Evolutionary conservation across 2,797 vertebrate species (phyloP).

Genomic region (Novumbra hubbsi): DNA sequence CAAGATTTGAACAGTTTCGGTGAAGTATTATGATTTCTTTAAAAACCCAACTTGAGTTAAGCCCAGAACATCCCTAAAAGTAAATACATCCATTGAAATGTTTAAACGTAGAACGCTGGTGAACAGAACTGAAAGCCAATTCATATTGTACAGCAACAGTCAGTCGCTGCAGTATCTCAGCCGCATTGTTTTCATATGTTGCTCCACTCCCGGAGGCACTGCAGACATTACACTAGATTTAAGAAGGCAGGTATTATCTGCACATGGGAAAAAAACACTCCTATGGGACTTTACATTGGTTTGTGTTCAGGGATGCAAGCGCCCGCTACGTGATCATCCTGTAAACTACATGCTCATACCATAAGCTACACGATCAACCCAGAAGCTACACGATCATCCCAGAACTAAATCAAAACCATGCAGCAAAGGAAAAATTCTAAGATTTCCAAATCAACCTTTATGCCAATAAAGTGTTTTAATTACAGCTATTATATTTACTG

Average conservation of each 20-base stretch:
- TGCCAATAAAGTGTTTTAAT: too few species aligned
- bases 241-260: background rate
- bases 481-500: background rate
- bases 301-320: background rate
- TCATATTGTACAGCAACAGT: background rate
- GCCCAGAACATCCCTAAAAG: background rate
- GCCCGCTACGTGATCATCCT: background rate
- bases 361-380: too few species aligned
- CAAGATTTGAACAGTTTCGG: background rate
- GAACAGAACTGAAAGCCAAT: background rate
- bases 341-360: too few species aligned
- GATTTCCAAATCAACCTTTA: too few species aligned
- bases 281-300: background rate
- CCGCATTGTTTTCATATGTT: background rate
- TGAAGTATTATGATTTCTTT: slow-evolving; percentile 6
- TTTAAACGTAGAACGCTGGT: background rate
- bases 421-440: background rate
- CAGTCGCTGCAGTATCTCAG: background rate
- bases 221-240: background rate
- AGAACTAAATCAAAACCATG: background rate
- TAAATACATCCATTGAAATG: background rate
- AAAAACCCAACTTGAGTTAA: too few species aligned
- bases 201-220: background rate
- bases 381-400: too few species aligned
- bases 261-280: background rate